Conservation (phyloP, 2,797 vertebrate species). For the Pipistrellus nathusii region DNA sequence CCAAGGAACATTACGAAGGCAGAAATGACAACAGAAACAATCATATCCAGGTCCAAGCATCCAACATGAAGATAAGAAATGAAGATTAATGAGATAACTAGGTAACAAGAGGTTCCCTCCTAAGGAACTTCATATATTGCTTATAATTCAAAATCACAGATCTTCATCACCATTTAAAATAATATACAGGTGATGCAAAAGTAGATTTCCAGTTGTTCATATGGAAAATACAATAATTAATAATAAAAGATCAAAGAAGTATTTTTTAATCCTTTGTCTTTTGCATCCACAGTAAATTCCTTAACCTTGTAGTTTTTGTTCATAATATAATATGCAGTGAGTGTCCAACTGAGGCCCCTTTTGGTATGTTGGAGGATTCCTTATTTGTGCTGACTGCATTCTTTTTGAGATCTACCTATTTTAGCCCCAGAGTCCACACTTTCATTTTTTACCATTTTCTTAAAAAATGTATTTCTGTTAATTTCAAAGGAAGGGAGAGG, state of each 20-base stretch:
- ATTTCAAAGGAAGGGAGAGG: too few relatives aligned
- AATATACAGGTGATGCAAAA: not conserved
- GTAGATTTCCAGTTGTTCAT: not conserved
- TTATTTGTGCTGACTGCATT: rapidly evolving
- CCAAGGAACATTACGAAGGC: not conserved
- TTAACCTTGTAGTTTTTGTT: not conserved
- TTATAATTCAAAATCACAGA: not conserved
- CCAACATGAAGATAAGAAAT: rapidly evolving
- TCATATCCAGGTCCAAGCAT: not conserved
- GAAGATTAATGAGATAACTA: not conserved
- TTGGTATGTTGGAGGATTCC: not conserved
- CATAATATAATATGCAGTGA: not conserved
- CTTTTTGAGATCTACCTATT: not conserved
- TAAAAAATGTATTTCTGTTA: too few relatives aligned
- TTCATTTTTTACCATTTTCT: not conserved
- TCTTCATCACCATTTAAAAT: not conserved
- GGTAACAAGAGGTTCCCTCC: not conserved
- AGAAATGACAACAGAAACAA: not conserved
- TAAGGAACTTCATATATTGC: not conserved
- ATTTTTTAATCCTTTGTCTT: not conserved
- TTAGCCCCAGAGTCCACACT: not conserved
- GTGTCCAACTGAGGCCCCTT: not conserved
- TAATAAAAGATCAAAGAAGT: not conserved
- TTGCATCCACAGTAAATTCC: not conserved
- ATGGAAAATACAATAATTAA: not conserved